Evolutionary conservation across 2,113 vertebrate genomes (phyloP).

Genomic region (Fregetta grallaria): DNA sequence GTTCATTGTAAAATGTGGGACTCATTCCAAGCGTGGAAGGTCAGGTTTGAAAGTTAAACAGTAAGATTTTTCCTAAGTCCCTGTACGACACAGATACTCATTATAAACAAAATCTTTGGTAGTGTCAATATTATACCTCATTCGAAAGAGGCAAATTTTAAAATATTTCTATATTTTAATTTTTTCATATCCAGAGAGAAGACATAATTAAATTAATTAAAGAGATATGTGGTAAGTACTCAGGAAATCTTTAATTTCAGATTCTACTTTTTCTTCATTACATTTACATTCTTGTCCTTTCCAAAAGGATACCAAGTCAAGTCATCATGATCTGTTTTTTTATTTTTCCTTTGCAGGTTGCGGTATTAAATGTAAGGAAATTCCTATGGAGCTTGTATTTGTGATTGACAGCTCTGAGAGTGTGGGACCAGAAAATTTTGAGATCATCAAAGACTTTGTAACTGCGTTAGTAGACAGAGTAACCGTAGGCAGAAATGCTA

Average conservation of each 20-base stretch:
- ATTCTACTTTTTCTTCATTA: not conserved
- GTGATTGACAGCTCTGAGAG: constrained; percentile 95
- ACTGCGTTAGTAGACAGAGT: constrained; percentile 86
- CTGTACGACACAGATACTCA: not conserved
- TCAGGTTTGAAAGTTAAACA: not conserved
- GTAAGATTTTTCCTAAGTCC: not conserved
- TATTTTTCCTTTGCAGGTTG: constrained; percentile 78
- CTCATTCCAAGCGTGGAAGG: not conserved
- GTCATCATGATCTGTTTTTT: not conserved
- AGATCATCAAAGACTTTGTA: constrained; percentile 92
- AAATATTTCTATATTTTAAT: not conserved
- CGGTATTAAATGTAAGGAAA: constrained; percentile 90
- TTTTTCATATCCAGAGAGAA: constrained; percentile 79
- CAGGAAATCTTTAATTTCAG: not conserved
- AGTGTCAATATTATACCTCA: not conserved
- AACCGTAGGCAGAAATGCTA: constrained; percentile 86
- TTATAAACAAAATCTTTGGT: not conserved
- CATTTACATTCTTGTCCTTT: not conserved
- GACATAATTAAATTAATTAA: constrained; percentile 90
- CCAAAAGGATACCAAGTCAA: not conserved
- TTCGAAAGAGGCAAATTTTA: not conserved
- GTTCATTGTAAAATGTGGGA: not conserved
- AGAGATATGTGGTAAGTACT: constrained; percentile 87
- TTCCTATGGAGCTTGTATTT: constrained; percentile 92
- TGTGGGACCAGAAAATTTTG: constrained; percentile 91